A percentile compares a stretch with the other conserved stretches of the same genome.
phyloP scores from a whole-genome alignment of 2,113 vertebrate genomes.

The Chamaea fasciata region DNA sequence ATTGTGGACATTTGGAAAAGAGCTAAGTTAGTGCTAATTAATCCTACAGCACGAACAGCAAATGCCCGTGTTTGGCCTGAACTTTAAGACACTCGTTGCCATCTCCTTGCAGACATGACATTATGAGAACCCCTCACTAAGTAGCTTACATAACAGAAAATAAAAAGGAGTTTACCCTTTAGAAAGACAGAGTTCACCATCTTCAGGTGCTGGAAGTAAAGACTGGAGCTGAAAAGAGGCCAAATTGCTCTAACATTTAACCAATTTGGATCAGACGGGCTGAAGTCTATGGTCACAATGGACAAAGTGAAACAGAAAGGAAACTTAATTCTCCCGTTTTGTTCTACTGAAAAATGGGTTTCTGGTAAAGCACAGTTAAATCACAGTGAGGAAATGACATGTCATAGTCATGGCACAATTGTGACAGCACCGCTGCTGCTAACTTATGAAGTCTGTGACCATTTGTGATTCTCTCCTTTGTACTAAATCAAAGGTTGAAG shows the following conservation, averaged over 20 bases:
- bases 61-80: constrained; percentile 44
- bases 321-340: neutral
- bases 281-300: neutral
- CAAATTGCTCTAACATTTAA: constrained; percentile 29
- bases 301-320: neutral
- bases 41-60: constrained; percentile 5
- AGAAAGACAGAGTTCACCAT: neutral
- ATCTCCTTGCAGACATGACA: constrained; percentile 54
- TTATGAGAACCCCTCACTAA: constrained; percentile 53
- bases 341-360: neutral
- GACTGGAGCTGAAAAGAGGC: neutral
- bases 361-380: constrained; percentile 5
- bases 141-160: constrained; percentile 37
- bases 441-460: neutral
- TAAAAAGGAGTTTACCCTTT: constrained; percentile 47
- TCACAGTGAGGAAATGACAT: neutral
- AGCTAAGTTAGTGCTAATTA: constrained; percentile 33
- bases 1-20: neutral
- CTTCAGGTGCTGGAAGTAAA: neutral
- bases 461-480: neutral
- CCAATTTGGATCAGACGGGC: neutral
- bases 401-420: neutral
- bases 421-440: neutral
- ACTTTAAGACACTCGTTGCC: constrained; percentile 36
- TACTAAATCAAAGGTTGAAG: neutral